These are phyloP conservation scores for Chloroclysta siterata DNA, from an alignment of 2,888 invertebrate genomes.

Conservation along the genomic window DNA sequence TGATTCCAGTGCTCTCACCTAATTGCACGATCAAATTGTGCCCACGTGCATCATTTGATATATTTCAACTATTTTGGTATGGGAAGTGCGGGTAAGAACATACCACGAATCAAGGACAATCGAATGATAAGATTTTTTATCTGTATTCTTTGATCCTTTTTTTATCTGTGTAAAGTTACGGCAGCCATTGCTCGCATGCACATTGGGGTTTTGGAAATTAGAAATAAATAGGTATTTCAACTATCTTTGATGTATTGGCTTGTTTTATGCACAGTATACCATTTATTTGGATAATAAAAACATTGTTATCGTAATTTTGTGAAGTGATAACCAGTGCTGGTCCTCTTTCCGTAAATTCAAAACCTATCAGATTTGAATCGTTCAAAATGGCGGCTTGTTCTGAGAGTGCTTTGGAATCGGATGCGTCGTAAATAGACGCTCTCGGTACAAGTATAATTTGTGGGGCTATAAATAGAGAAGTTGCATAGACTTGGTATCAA, in stretches of 20 bases:
- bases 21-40: too few species aligned
- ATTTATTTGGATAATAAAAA: background rate
- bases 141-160: too few species aligned
- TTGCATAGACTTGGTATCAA: slow-evolving; percentile 65
- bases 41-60: too few species aligned
- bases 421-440: slow-evolving; percentile 78
- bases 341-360: slow-evolving; percentile 21
- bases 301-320: background rate
- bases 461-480: slow-evolving; percentile 77
- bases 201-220: slow-evolving; percentile 28
- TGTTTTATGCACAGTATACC: background rate
- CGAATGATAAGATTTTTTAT: too few species aligned
- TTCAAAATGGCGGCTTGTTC: slow-evolving; percentile 74
- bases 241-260: background rate
- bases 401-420: slow-evolving; percentile 63
- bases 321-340: background rate
- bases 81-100: too few species aligned
- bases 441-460: slow-evolving; percentile 69
- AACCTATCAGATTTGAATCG: slow-evolving; percentile 34
- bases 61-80: too few species aligned
- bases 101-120: too few species aligned
- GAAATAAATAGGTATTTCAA: slow-evolving; percentile 10
- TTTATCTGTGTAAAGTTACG: too few species aligned
- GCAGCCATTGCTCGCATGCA: slow-evolving; percentile 20
- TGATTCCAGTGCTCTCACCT: too few species aligned